phyloP scores from a whole-genome alignment of 30 jellyfish, hydroid and myxozoan species.

The Haliclystus octoradiatus region DNA sequence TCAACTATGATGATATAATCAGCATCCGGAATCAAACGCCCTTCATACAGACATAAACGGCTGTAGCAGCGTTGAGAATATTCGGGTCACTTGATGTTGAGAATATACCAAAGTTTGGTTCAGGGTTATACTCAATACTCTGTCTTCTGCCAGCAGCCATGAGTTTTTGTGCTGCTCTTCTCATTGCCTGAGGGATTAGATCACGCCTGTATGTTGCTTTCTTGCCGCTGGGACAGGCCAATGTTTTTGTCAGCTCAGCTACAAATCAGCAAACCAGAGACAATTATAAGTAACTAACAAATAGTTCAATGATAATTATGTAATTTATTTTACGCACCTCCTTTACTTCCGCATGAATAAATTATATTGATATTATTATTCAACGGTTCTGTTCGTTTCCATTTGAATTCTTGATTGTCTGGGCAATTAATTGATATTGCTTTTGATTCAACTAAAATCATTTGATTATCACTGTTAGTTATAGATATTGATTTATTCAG shows the following conservation, averaged over 20 bases:
- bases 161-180: neutral
- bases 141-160: slow-evolving; percentile 29
- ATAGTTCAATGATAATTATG: neutral
- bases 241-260: slow-evolving; percentile 5
- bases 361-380: slow-evolving; percentile 16
- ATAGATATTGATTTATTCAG: neutral
- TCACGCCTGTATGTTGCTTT: slow-evolving; percentile 50
- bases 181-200: slow-evolving; percentile 37
- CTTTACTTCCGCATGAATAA: slow-evolving; percentile 38
- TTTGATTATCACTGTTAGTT: neutral
- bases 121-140: slow-evolving; percentile 26
- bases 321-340: slow-evolving; percentile 4
- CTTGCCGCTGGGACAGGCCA: slow-evolving; percentile 32
- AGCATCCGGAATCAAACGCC: too few species aligned
- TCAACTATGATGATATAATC: too few species aligned
- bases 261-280: too few species aligned
- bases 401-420: slow-evolving; percentile 26
- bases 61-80: slow-evolving; percentile 28
- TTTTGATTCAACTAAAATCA: neutral
- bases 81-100: slow-evolving; percentile 28
- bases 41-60: slow-evolving; percentile 47
- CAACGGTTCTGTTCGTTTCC: slow-evolving; percentile 48
- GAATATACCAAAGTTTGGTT: slow-evolving; percentile 52
- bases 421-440: slow-evolving; percentile 24
- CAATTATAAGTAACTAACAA: neutral